phyloP scores from a whole-genome alignment of 2,113 vertebrate species.

The Phalacrocorax carbo region DNA sequence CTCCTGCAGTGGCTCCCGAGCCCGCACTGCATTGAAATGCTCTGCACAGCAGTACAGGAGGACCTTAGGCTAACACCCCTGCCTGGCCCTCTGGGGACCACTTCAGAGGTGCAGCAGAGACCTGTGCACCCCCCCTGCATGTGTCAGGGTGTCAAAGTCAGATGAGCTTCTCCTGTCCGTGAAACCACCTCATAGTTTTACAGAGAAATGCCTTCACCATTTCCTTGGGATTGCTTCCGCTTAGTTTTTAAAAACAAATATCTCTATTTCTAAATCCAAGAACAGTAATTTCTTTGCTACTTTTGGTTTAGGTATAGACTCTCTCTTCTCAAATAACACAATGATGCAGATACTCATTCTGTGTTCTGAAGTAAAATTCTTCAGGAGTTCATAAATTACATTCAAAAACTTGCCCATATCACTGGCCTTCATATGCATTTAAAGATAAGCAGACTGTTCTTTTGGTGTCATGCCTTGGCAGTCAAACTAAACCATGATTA shows the following conservation, averaged over 20 bases:
- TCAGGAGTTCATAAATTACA: not conserved
- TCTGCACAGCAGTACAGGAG: not conserved
- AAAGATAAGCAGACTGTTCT: not conserved
- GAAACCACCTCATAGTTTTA: not conserved
- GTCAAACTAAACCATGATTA: not conserved
- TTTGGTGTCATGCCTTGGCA: not conserved
- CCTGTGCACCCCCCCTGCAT: fast-evolving
- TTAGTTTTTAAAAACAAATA: not conserved
- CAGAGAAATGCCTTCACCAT: not conserved
- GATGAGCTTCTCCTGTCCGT: not conserved
- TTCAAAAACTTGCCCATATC: not conserved
- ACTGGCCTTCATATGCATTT: not conserved
- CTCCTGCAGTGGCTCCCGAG: not conserved
- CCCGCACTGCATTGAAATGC: not conserved
- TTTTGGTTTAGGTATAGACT: not conserved
- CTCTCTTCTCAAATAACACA: not conserved
- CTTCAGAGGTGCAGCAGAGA: not conserved
- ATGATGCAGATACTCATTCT: not conserved
- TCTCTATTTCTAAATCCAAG: not conserved
- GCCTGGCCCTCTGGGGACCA: fast-evolving
- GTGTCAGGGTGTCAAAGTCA: not conserved
- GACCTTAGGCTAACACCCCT: not conserved
- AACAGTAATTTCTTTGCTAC: not conserved
- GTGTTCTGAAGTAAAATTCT: not conserved
- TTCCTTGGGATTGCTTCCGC: not conserved